phyloP scores from a whole-genome alignment of 92 coral and sea anemone species.

The Actinostola sp. region DNA sequence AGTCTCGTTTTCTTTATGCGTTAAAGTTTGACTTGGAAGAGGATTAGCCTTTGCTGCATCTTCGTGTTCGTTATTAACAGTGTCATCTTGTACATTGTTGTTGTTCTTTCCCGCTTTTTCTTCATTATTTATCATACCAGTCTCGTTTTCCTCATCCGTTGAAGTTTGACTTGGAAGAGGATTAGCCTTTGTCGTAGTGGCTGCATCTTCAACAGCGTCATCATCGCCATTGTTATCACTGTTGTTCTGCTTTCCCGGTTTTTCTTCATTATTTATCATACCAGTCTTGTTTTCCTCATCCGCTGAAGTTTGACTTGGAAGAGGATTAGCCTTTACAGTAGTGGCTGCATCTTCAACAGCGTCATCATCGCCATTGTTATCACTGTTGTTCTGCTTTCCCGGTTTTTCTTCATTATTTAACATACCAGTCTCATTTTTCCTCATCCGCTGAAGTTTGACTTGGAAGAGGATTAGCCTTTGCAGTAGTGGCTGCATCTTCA shows the following conservation, averaged over 20 bases:
- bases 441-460: not conserved
- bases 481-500: not conserved
- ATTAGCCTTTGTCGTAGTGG: not conserved
- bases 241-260: not conserved
- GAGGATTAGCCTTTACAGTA: not conserved
- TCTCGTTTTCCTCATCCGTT: not conserved
- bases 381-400: too few relatives aligned
- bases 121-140: not conserved
- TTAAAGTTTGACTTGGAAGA: too few relatives aligned
- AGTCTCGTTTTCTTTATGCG: too few relatives aligned
- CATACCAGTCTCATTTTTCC: too few relatives aligned
- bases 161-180: not conserved
- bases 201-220: not conserved
- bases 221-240: not conserved
- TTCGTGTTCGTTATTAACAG: not conserved
- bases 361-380: not conserved
- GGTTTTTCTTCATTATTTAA: not conserved
- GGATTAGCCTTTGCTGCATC: too few relatives aligned
- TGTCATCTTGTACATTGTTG: not conserved
- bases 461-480: not conserved
- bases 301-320: too few relatives aligned
- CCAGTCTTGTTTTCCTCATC: too few relatives aligned
- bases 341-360: too few relatives aligned
- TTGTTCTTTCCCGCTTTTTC: not conserved
- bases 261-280: not conserved